Evolutionary conservation across 1,140 invertebrate genomes (phyloP), one percentile per base, ranked within the genome.

Genomic region (Hydropsyche tenuis): DNA sequence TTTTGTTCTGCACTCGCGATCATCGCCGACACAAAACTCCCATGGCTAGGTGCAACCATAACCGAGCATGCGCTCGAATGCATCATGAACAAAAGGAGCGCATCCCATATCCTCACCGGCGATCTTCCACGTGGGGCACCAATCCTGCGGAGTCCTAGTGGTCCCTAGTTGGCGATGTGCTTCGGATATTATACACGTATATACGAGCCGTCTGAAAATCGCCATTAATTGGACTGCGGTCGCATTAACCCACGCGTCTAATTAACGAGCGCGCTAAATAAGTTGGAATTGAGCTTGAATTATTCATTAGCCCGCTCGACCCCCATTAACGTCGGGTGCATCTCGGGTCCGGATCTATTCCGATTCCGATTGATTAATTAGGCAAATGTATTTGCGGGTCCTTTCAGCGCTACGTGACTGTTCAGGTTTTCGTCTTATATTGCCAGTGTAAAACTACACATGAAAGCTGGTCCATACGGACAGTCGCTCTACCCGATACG

Each of bases 391-490:
- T 60, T n/a, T 14, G 4, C 16, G 45, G 45, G 14, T 53, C 16
- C 18, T 53, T 53, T 46, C n/a, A n/a, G n/a, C n/a, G n/a, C n/a
- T n/a, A n/a, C n/a, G n/a, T n/a, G n/a, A n/a, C n/a, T n/a, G n/a
- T n/a, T n/a, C 42, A 25, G 42, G 30, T 16, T 37, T 27, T 43
- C 20, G 6, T 25, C 64, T 43, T 5, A 66, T 43, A 14, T 23
- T 4, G 56, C 9, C 14, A 23, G 25, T 56, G 22, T 7, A 45
- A 71, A 68, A 56, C 12, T 71, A 56, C 45, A 68, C 69, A 71
- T 56, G 73, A 71, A 75, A 72, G 73, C 69, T 51, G 37, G 68
- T 48, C 43, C 12, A 20, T n/a, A n/a, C 48, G 73, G 69, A 70
- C 73, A 72, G 42, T 64, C 62, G 37, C 20, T 42, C 42, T 22